These are phyloP conservation scores for Sminthopsis crassicaudata DNA, from an alignment of 2,113 vertebrate species.

Conservation along the genomic window DNA sequence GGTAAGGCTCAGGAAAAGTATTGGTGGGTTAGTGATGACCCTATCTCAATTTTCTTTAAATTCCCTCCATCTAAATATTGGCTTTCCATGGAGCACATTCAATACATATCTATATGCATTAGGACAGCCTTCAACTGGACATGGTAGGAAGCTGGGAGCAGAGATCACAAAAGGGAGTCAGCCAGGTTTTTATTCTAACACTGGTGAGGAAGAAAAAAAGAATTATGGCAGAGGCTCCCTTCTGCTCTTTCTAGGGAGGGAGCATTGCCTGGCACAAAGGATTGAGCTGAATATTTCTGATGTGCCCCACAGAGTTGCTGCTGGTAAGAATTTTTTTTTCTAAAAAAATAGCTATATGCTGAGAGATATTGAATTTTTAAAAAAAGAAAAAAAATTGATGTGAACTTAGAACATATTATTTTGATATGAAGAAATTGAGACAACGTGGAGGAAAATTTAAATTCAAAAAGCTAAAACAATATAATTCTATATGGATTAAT, in stretches of 20 bases:
- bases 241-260: background rate
- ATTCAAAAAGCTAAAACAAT: background rate
- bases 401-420: background rate
- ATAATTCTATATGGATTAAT: background rate
- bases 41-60: background rate
- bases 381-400: conserved; percentile 9
- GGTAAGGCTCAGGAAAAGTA: background rate
- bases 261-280: background rate
- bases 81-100: background rate
- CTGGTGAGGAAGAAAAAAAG: background rate
- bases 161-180: background rate
- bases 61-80: background rate
- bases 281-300: background rate
- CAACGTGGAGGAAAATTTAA: background rate
- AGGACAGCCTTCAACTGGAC: background rate
- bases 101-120: background rate
- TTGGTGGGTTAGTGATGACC: background rate
- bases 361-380: background rate
- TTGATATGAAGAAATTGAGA: background rate
- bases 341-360: background rate
- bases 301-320: background rate
- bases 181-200: background rate
- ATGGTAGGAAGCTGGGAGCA: background rate
- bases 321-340: background rate
- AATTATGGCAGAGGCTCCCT: background rate